A percentile compares a stretch with the other conserved stretches of the same genome.
phyloP scores from a whole-genome alignment of 2,888 invertebrate species.

The Siphlonurus alternatus region DNA sequence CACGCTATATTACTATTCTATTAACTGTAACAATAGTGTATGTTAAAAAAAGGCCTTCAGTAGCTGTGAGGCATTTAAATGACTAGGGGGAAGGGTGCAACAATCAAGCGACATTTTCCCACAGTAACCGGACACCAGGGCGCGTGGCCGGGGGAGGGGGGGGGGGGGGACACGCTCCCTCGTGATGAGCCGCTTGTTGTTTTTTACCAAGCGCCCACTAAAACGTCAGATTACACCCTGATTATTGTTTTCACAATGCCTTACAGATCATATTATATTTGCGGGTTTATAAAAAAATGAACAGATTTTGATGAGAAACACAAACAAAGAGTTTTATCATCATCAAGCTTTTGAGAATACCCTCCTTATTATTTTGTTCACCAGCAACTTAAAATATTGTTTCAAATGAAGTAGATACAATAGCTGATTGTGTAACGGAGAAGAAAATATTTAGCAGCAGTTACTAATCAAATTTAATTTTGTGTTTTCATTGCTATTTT shows the following conservation, averaged over 20 bases:
- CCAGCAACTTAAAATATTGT: too few relatives aligned
- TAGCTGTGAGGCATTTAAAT: background rate
- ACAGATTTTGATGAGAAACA: background rate
- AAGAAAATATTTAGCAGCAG: too few relatives aligned
- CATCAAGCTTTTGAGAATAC: too few relatives aligned
- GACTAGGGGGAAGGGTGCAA: background rate
- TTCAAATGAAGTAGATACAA: too few relatives aligned
- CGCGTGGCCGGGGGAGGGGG: background rate
- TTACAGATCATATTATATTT: background rate
- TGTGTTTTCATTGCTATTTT: too few relatives aligned
- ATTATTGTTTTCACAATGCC: background rate
- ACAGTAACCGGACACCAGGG: slow-evolving; percentile 1
- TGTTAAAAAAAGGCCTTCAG: background rate
- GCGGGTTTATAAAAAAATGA: background rate
- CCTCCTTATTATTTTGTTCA: too few relatives aligned
- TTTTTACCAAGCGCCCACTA: background rate
- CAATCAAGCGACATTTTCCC: background rate
- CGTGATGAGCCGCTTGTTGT: background rate
- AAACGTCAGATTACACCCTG: background rate
- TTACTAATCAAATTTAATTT: too few relatives aligned
- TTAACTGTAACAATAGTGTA: too few relatives aligned
- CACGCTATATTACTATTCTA: too few relatives aligned
- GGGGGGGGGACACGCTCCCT: background rate
- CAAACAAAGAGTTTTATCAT: background rate
- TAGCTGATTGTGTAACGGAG: too few relatives aligned